phyloP scores from a whole-genome alignment of 2,113 vertebrate species.

The Plecotus auritus region DNA sequence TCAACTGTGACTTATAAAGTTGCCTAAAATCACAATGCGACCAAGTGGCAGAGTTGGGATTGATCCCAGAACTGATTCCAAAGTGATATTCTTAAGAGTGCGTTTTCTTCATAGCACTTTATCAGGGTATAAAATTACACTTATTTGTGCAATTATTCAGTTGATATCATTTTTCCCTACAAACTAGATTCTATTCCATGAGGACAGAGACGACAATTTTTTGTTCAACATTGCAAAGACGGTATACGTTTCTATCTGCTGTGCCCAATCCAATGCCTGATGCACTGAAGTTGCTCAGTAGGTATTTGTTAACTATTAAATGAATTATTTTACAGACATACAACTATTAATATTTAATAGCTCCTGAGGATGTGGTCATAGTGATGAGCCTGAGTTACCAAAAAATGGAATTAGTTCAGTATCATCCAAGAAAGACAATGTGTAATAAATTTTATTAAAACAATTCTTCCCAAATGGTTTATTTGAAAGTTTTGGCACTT shows the following conservation, averaged over 20 bases:
- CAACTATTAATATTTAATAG: background rate
- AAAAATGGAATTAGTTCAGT: background rate
- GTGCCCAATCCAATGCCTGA: background rate
- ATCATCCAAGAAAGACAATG: background rate
- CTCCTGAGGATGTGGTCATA: background rate
- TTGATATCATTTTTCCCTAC: background rate
- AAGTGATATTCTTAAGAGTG: background rate
- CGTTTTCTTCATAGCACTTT: background rate
- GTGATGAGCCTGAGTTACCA: background rate
- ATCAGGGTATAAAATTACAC: conserved; percentile 8
- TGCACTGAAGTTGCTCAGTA: background rate
- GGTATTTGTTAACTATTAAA: background rate
- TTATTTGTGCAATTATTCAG: background rate
- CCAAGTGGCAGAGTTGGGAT: background rate
- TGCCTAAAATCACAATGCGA: background rate
- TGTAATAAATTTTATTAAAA: conserved; percentile 1
- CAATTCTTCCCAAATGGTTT: background rate
- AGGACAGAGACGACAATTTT: background rate
- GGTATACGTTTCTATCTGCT: background rate
- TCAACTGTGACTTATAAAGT: background rate
- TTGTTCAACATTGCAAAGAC: background rate
- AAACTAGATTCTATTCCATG: background rate
- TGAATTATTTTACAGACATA: background rate
- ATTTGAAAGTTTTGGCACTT: background rate
- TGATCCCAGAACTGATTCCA: background rate